Percentiles rank a stretch among this genome's conserved stretches.
Conservation (phyloP, 2,888 invertebrate genomes). For the Dinocampus coccinellae region DNA sequence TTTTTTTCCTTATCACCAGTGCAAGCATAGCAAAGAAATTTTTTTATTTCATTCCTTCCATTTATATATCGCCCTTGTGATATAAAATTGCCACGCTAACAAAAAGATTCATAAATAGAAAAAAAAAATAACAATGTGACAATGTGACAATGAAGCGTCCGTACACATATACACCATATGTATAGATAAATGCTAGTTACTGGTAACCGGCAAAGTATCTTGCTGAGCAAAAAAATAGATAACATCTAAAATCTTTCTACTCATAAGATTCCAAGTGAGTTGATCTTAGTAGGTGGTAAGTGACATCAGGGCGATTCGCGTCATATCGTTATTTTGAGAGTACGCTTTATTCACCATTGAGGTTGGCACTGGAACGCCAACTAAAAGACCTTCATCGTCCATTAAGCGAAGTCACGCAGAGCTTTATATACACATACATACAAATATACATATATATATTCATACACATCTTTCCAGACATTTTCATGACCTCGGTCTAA, state of each 20-base stretch:
- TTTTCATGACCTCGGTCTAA: slow-evolving; percentile 1
- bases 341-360: neutral
- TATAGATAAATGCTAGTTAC: neutral
- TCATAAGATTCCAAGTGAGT: neutral
- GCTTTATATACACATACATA: neutral
- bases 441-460: neutral
- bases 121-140: no score
- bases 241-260: slow-evolving; percentile 9
- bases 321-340: slow-evolving; percentile 8
- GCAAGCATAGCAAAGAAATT: neutral
- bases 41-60: neutral
- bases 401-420: slow-evolving; percentile 14
- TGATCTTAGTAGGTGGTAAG: slow-evolving; percentile 14
- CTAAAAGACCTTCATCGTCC: slow-evolving; percentile 3
- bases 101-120: no score
- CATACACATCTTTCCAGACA: neutral
- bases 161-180: neutral
- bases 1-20: neutral
- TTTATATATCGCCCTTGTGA: neutral
- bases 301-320: neutral
- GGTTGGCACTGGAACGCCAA: neutral
- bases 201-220: neutral
- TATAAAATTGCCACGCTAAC: neutral
- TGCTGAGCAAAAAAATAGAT: slow-evolving; percentile 7
- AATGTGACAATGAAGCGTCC: neutral